phyloP scores from a whole-genome alignment of 2,113 vertebrate genomes.

The Poecile atricapillus region DNA sequence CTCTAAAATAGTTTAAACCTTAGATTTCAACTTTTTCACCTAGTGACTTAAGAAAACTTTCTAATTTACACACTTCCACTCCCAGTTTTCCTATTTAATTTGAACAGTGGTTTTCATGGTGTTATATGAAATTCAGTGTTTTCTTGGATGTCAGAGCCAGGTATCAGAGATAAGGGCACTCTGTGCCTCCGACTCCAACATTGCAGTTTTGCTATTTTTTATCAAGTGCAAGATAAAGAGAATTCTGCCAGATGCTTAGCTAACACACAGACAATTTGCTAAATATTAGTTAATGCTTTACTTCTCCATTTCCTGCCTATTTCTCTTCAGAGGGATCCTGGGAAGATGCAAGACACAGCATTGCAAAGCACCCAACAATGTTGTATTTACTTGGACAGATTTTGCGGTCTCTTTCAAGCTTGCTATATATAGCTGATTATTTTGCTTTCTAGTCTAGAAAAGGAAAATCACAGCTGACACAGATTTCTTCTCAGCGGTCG shows the following conservation, averaged over 20 bases:
- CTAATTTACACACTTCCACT: too few relatives aligned
- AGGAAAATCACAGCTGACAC: slow-evolving; percentile 48
- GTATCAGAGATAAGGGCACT: too few relatives aligned
- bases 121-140: too few relatives aligned
- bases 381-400: neutral
- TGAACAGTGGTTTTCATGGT: too few relatives aligned
- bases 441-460: slow-evolving; percentile 28
- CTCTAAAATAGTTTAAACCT: too few relatives aligned
- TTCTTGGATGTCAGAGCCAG: too few relatives aligned
- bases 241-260: neutral
- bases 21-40: too few relatives aligned
- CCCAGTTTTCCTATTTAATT: too few relatives aligned
- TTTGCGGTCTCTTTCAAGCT: slow-evolving; percentile 20
- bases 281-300: neutral
- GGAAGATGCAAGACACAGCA: neutral
- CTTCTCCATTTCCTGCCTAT: neutral
- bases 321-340: neutral
- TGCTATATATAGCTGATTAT: slow-evolving; percentile 44
- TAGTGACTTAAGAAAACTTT: too few relatives aligned
- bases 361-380: neutral
- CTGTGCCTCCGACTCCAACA: too few relatives aligned
- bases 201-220: neutral
- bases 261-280: neutral
- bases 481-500: slow-evolving; percentile 34
- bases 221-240: neutral